Evolutionary conservation across 2,888 invertebrate species (phyloP), one percentile per base, ranked within the genome.

Genomic region (Stenodema calcarata): DNA sequence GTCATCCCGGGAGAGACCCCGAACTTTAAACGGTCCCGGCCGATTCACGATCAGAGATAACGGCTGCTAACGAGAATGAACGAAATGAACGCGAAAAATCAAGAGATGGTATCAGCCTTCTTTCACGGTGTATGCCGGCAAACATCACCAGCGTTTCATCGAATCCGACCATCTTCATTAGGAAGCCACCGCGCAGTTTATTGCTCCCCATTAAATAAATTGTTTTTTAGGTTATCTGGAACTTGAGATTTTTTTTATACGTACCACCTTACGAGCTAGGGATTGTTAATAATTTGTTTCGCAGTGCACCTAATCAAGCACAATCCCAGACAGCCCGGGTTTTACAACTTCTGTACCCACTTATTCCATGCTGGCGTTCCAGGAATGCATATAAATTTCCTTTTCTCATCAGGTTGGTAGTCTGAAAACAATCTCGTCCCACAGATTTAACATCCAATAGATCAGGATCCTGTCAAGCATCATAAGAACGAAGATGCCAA

Each of bases 61-160:
- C 69, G 16, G 16, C 73, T 73, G 41, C 73, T 73, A 73, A 73
- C 73, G 73, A 73, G 73, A 73, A 73, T 73, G 73, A 73, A 73
- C 41, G 73, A 73, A 73, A 41, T 12, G 73, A 73, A 73, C 73
- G 73, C 73, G 73, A 73, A 73, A 73, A 73, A 73, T 73, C 73
- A 35, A 73, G 41, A 73, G 35, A 62, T 62, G 62, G 62, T 62
- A 62, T 62, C 62, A 23, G 27, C 23, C 62, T 23, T 62, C 62
- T 62, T 62, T 62, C 62, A 11, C 54, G 62, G 73, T 35, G 73
- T 14, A n/a, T 73, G 35, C 73, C 62, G 73, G 35, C 73, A 41
- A 41, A 41, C 73, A 73, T 73, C 35, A 30, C 6, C 41, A 35
- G 16, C 41, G 30, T 73, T 73, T 73, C 73, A 73, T 73, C 73